These are phyloP conservation scores for Malurus cyaneus DNA, from an alignment of 2,113 vertebrate genomes.

Conservation along the genomic window DNA sequence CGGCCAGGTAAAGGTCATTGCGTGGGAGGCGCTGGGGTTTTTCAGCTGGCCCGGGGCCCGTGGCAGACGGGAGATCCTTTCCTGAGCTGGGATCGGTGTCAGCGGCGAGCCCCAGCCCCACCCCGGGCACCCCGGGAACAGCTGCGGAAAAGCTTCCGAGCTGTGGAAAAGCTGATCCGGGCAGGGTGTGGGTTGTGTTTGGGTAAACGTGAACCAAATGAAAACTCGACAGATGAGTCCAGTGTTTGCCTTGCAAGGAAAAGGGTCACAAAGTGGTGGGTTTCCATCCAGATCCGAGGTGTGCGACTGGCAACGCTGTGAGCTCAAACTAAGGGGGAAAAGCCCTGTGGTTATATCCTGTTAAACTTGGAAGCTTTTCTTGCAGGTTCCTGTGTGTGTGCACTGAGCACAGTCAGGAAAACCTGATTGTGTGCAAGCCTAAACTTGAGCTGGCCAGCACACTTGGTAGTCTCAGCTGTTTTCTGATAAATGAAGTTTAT, in stretches of 20 bases:
- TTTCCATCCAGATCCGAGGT: neutral
- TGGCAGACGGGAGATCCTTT: neutral
- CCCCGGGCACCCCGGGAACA: too few relatives aligned
- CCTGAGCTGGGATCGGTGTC: neutral
- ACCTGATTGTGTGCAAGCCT: neutral
- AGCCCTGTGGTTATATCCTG: neutral
- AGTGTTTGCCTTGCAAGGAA: neutral
- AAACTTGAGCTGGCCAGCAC: neutral
- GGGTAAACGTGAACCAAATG: accelerated
- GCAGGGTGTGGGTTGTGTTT: neutral
- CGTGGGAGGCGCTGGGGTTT: neutral
- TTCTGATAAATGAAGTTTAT: neutral
- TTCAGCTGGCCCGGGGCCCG: neutral
- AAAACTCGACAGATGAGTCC: neutral
- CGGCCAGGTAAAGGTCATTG: neutral
- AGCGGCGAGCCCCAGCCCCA: accelerated
- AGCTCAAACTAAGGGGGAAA: accelerated
- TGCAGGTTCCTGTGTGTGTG: neutral
- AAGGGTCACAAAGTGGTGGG: accelerated
- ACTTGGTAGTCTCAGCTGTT: accelerated
- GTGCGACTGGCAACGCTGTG: accelerated
- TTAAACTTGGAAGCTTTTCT: neutral
- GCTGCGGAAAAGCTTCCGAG: neutral
- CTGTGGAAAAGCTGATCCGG: neutral
- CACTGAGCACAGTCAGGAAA: neutral